Evolutionary conservation across 1,140 invertebrate species (phyloP), one percentile per base, ranked within the genome.

Genomic region (Ditylenchus dipsaci): DNA sequence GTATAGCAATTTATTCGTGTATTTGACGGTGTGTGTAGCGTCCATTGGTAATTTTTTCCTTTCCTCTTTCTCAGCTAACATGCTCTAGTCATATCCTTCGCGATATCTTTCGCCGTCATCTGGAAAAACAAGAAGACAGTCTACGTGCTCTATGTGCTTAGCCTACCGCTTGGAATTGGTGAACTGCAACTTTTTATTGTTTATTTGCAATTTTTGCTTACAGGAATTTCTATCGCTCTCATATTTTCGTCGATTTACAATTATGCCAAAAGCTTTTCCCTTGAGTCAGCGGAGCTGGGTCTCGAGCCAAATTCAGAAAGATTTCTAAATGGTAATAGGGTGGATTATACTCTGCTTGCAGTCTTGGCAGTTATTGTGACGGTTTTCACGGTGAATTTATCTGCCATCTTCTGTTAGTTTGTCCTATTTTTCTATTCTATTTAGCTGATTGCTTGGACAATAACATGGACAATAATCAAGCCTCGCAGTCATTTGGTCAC

Each of bases 381-480:
- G 13, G 8, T 27, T 33, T 61, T 61, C 29, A 61, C 59, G 5
- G 59, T 61, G 19, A 43, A 7, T 53, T 21, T 53, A 7, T 53
- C n/a, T n/a, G n/a, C n/a, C n/a, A n/a, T n/a, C n/a, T n/a, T n/a
- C n/a, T n/a, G n/a, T n/a, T n/a, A n/a, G n/a, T n/a, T n/a, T n/a
- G n/a, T n/a, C n/a, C n/a, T n/a, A n/a, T n/a, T n/a, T n/a, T n/a
- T n/a, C n/a, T n/a, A n/a, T n/a, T n/a, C n/a, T n/a, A 8, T 61
- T 30, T 43, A 61, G 59, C 8, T 61, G 3, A 43, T 30, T n/a
- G 3, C 59, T 1, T 61, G 59, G 59, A 30, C n/a, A 29, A 8
- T n/a, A 7, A 61, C 59, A 30, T 61, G 59, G 59, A 61, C 59
- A 1, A 61, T 61, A 7, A 21, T 61, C n/a, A 43, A 30, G n/a